A percentile compares a stretch with the other conserved stretches of the same genome.
These are phyloP conservation scores for Oscheius sp. DNA, from an alignment of 2,888 invertebrate genomes.

Conservation along the genomic window DNA sequence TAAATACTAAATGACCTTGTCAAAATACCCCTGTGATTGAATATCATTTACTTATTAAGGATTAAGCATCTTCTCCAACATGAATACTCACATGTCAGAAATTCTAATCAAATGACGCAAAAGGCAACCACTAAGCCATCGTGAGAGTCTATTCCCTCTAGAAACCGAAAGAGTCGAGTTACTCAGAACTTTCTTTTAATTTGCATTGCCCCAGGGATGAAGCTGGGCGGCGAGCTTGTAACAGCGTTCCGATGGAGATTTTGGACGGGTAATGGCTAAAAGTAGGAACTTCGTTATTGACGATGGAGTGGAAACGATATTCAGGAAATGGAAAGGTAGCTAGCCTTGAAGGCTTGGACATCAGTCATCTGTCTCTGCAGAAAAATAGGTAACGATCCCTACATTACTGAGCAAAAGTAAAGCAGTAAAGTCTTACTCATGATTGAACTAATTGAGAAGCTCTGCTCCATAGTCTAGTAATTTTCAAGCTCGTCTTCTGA, in stretches of 20 bases:
- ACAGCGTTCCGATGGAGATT: not conserved
- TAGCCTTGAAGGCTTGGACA: not conserved
- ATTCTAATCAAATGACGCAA: constrained; percentile 28
- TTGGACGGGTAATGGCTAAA: not conserved
- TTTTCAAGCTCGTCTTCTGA: not conserved
- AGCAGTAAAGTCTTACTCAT: too few species aligned
- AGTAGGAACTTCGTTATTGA: not conserved
- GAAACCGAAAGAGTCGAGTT: not conserved
- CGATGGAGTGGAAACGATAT: not conserved
- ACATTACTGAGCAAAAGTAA: too few species aligned
- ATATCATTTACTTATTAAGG: too few species aligned
- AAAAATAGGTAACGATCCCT: not conserved
- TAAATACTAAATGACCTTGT: too few species aligned
- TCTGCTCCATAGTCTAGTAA: too few species aligned
- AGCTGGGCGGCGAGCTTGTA: constrained; percentile 1
- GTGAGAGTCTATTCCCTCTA: not conserved
- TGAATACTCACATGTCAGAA: constrained; percentile 15
- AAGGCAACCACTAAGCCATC: constrained; percentile 11
- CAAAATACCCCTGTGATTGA: too few species aligned
- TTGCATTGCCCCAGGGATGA: constrained; percentile 29
- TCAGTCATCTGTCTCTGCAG: not conserved
- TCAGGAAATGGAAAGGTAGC: not conserved
- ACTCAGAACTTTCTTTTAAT: constrained; percentile 15
- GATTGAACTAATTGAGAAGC: too few species aligned
- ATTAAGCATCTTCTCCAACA: constrained; percentile 3